These are phyloP conservation scores for Drosophila fungiperda DNA, from an alignment of 2,888 invertebrate species.

Conservation along the genomic window DNA sequence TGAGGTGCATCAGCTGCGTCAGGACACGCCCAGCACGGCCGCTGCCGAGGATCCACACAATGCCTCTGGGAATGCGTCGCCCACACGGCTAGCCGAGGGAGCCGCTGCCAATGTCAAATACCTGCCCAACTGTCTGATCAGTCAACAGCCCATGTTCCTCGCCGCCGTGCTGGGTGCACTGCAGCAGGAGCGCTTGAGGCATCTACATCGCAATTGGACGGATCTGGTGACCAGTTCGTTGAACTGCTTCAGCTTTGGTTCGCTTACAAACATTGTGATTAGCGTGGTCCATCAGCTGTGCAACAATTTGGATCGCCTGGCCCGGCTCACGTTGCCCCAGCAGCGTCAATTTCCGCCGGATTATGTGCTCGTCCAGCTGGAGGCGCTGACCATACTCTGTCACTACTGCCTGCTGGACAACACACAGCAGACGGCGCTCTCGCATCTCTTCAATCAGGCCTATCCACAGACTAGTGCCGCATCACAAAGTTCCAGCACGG, in stretches of 20 bases:
- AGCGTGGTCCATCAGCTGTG: constrained; percentile 91
- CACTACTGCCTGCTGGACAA: constrained; percentile 91
- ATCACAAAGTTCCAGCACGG: constrained; percentile 87
- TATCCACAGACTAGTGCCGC: constrained; percentile 86
- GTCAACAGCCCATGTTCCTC: constrained; percentile 93
- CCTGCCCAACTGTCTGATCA: constrained; percentile 88
- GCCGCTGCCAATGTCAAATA: constrained; percentile 86
- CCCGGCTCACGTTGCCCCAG: constrained; percentile 82
- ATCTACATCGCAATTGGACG: constrained; percentile 93
- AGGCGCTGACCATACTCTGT: constrained; percentile 91
- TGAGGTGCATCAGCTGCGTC: constrained; percentile 87
- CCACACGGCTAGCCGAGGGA: constrained; percentile 77
- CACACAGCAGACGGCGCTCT: constrained; percentile 87
- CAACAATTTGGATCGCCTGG: constrained; percentile 89
- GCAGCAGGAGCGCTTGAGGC: constrained; percentile 89
- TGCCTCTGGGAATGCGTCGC: constrained; percentile 80
- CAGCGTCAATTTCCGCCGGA: constrained; percentile 88
- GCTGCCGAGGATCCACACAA: constrained; percentile 59
- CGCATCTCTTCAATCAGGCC: constrained; percentile 87
- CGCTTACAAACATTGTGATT: constrained; percentile 91
- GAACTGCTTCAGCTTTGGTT: constrained; percentile 90
- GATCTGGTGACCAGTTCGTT: constrained; percentile 92
- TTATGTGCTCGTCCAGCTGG: constrained; percentile 91
- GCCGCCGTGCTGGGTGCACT: constrained; percentile 92
- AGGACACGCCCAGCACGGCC: constrained; percentile 79